Base-by-base conservation (phyloP, 2,113 vertebrate species). In the Micromys minutus region DNA sequence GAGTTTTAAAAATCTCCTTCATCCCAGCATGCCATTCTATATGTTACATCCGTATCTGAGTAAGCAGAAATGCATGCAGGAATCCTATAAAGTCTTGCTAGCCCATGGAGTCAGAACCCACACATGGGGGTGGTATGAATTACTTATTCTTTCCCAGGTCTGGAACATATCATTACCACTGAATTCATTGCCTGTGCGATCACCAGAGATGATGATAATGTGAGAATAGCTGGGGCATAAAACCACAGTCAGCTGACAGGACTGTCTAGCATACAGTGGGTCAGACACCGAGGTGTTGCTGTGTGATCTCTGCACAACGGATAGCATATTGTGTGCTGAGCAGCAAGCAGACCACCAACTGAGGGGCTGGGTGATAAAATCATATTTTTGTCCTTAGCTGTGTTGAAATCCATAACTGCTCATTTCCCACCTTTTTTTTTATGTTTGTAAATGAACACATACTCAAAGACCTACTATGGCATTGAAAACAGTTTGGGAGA, bases 151-250 rank as follows among this genome's bases (percentile, higher is more conserved):
- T 55, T 88, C 57, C 80, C 67, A 87, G 77, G 96, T 83, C 95
- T 96, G 97, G 95, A 97, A 96, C 79, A 69, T 96, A 93, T 96
- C 96, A 96, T 93, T 87, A 86, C 88, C 90, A 96, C 90, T 95
- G 89, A 92, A 87, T 95, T 77, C 90, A 87, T 80, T 93, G 90
- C 91, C 95, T 92, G 31, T 91, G 89, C 84, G 89, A 89, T 94
- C 94, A 92, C 93, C 96, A 67, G 89, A 76, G 90, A 67, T 29
- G 31, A 95, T 50, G 89, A 96, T 80, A 89, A 96, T 72, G 71
- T 50, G 87, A 81, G 95, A 95, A 90, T 74, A 89, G 69, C 52
- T 84, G 90, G 85, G 91, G 61, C 69, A 59, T 91, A 89, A 93
- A 95, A 94, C 89, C 80, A 83, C 65, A 87, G 63, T 85, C 71